Evolutionary conservation across 2,113 vertebrate species (phyloP), one percentile per base, ranked within the genome.

Genomic region (Rhodinocichla rosea): DNA sequence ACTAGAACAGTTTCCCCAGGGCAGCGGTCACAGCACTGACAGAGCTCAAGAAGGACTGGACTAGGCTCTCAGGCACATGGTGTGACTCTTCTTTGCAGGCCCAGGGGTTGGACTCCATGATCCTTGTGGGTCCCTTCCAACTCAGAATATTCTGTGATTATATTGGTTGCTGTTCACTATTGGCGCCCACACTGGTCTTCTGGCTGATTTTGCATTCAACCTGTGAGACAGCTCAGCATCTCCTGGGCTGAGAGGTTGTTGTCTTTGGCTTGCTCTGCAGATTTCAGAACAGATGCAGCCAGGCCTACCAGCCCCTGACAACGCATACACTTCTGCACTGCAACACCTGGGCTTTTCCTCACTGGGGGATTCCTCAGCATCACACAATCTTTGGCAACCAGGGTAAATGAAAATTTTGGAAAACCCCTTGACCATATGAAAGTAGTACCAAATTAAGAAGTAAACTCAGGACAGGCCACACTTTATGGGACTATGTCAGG

Each of bases 261-360:
- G 1, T 7, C 11, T 68, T 71, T 47, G 40, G 18, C 20, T 89
- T 70, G 15, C n/a, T 75, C 32, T 86, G 42, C 22, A 79, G 28
- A 55, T n/a, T 64, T 76, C 67, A 49, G 52, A 79, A 59, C 0
- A 1, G 27, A 44, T 5, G 3, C 35, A 80, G 33, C 13, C 39
- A 53, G 20, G 14, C 20, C 45, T 37, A 33, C 17, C 64, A 68
- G 21, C 5, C 20, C 16, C 37, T 84, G n/a, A 33, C 24, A 64
- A 44, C 15, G 50, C 0, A 0, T 10, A 11, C 16, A 9, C 11
- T 62, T 83, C 35, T 40, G 18, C 70, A 26, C n/a, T 3, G 1
- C 14, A 62, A 3, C 28, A 63, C 33, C 26, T 23, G 32, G n/a
- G 37, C 32, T 83, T 87, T 71, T 35, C 35, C 39, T 59, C 50